Percentiles rank a stretch among this genome's conserved stretches.
phyloP scores from a whole-genome alignment of 2,113 vertebrate genomes.

The Pachypanchax playfairii region DNA sequence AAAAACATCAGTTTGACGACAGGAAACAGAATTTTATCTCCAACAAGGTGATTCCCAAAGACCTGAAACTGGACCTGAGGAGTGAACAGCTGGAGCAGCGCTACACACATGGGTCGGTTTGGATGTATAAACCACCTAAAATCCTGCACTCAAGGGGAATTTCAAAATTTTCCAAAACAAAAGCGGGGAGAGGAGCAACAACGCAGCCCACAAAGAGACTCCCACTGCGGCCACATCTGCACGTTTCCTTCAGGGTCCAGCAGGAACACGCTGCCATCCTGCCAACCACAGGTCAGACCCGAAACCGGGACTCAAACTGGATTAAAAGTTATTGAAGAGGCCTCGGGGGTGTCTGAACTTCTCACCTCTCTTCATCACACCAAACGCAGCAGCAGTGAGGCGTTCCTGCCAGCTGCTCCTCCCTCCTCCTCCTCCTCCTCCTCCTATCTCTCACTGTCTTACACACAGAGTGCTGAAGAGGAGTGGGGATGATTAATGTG shows the following conservation, averaged over 20 bases:
- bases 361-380: slow-evolving; percentile 44
- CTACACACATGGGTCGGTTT: slow-evolving; percentile 41
- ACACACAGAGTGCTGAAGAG: slow-evolving; percentile 22
- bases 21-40: no score
- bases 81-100: slow-evolving; percentile 36
- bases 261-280: slow-evolving; percentile 40
- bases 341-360: slow-evolving; percentile 41
- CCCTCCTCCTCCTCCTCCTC: slow-evolving; percentile 15
- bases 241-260: slow-evolving; percentile 56
- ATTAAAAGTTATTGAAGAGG: slow-evolving; percentile 36
- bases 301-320: slow-evolving; percentile 17
- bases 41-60: no score
- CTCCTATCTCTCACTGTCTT: slow-evolving; percentile 10
- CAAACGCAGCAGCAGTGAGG: slow-evolving; percentile 24
- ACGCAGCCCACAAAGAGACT: slow-evolving; percentile 36
- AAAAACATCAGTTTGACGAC: no score
- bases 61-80: not conserved
- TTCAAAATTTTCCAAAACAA: slow-evolving; percentile 55
- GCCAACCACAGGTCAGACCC: slow-evolving; percentile 42
- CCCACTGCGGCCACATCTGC: slow-evolving; percentile 66
- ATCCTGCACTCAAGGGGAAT: slow-evolving; percentile 46
- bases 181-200: slow-evolving; percentile 31
- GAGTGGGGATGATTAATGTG: slow-evolving; percentile 43
- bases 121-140: not conserved
- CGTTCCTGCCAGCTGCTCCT: slow-evolving; percentile 25